phyloP scores from a whole-genome alignment of 2,113 vertebrate species.

The Ellobius talpinus region DNA sequence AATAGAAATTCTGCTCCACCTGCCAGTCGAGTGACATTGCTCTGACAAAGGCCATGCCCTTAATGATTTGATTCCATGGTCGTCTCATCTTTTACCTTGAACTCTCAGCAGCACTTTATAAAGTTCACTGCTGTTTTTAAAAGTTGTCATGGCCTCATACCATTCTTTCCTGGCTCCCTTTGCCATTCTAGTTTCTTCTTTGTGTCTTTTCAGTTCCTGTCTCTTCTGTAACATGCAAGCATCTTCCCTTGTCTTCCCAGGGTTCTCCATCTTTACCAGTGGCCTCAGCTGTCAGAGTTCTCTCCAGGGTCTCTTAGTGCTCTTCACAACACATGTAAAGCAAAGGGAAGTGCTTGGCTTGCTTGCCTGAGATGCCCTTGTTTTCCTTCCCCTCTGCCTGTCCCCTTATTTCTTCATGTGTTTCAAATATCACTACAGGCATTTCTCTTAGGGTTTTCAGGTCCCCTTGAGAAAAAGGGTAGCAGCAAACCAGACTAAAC shows the following conservation, averaged over 20 bases:
- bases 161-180: not conserved
- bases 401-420: not conserved
- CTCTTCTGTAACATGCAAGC: not conserved
- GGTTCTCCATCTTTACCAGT: not conserved
- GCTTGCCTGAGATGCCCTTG: not conserved
- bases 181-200: not conserved
- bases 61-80: not conserved
- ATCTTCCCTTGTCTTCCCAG: not conserved
- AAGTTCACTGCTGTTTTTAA: not conserved
- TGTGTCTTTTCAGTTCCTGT: not conserved
- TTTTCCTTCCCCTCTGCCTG: not conserved
- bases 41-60: not conserved
- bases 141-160: not conserved
- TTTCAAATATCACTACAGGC: not conserved
- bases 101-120: not conserved
- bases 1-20: slow-evolving; percentile 24
- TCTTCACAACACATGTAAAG: not conserved
- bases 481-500: not conserved
- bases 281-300: not conserved
- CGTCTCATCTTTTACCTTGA: not conserved
- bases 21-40: not conserved
- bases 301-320: not conserved
- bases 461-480: not conserved
- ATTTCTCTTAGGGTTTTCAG: not conserved
- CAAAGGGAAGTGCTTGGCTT: not conserved